Percentiles rank a stretch among this genome's conserved stretches.
Evolutionary conservation across 1,140 invertebrate species (phyloP).

Genomic region (Phymorhynchus buccinoides): DNA sequence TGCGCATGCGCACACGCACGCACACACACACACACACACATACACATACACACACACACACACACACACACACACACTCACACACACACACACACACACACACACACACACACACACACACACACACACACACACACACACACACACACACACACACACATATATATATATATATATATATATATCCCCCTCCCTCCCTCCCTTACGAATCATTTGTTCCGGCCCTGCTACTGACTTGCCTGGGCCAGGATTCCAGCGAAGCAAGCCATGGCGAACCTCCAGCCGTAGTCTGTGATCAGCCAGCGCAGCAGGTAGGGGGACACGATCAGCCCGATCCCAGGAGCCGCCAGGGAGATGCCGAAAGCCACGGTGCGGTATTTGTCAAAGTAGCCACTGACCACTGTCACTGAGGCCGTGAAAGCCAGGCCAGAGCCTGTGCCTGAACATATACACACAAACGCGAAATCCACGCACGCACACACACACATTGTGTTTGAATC

Average conservation of each 20-base stretch:
- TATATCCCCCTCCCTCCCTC: no score
- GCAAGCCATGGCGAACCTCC: conserved; percentile 28
- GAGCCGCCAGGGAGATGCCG: conserved; percentile 46
- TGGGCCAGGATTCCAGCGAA: background rate
- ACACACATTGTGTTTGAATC: no score
- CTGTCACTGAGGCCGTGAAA: conserved; percentile 47
- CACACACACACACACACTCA: no score
- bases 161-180: no score
- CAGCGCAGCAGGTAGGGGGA: conserved; percentile 49
- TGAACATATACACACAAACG: conserved; percentile 35
- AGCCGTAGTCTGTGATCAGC: conserved; percentile 76
- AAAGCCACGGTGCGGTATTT: conserved; percentile 52
- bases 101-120: no score
- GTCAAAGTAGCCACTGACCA: conserved; percentile 54
- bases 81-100: no score
- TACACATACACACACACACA: no score
- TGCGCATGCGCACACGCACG: no score
- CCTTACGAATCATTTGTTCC: no score
- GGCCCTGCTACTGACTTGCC: background rate
- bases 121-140: no score
- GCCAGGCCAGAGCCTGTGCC: conserved; percentile 52
- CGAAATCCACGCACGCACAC: conserved; percentile 43
- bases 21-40: no score
- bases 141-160: no score
- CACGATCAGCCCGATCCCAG: conserved; percentile 47